These are phyloP conservation scores for Cartodere bifasciata DNA, from an alignment of 2,888 invertebrate genomes.

Conservation along the genomic window DNA sequence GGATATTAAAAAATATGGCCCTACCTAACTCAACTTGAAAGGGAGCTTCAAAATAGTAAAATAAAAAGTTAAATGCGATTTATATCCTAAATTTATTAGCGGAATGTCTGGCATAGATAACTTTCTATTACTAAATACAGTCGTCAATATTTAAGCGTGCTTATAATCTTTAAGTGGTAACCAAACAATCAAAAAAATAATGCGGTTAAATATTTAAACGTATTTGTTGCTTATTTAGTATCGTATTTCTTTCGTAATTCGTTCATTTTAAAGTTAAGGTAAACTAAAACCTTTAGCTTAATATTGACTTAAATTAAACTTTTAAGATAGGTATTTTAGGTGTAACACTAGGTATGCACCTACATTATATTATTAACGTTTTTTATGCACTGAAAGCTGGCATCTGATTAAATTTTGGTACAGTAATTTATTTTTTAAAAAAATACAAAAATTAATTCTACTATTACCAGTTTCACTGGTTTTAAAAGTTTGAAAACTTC, in stretches of 20 bases:
- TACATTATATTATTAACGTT: no score
- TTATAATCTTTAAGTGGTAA: background rate
- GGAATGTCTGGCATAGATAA: conserved; percentile 32
- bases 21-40: conserved; percentile 20
- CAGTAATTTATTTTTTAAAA: conserved; percentile 1
- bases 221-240: no score
- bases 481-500: conserved; percentile 18
- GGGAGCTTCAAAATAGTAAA: conserved; percentile 20
- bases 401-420: no score
- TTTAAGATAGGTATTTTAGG: no score
- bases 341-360: no score
- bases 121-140: conserved; percentile 28
- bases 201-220: no score
- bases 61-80: conserved; percentile 28
- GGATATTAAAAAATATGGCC: conserved; percentile 11
- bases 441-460: no score
- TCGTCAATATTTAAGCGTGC: conserved; percentile 26
- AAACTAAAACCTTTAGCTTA: no score
- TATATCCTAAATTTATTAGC: conserved; percentile 33
- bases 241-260: no score
- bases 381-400: no score
- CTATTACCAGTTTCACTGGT: conserved; percentile 4
- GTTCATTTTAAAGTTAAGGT: background rate
- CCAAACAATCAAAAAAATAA: background rate
- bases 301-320: no score